Conservation (phyloP, 92 coral and sea anemone species). For the Phenganax subtilis region DNA sequence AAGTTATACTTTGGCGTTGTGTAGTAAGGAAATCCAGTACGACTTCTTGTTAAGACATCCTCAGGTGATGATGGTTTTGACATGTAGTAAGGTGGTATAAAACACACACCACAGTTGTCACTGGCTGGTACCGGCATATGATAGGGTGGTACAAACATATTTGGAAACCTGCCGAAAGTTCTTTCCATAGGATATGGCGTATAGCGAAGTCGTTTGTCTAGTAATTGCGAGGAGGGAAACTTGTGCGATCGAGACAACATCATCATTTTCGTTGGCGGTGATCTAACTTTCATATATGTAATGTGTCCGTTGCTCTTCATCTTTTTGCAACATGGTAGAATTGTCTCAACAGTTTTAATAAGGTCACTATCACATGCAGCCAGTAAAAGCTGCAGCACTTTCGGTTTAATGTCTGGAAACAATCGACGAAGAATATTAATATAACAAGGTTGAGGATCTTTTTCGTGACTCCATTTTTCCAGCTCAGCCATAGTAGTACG, state of each 20-base stretch:
- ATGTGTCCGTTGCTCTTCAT: slow-evolving; percentile 30
- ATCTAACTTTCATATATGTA: slow-evolving; percentile 25
- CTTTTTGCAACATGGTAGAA: slow-evolving; percentile 40
- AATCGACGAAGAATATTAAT: slow-evolving; percentile 37
- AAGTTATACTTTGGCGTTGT: slow-evolving; percentile 32
- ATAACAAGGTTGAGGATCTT: slow-evolving; percentile 37
- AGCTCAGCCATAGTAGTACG: slow-evolving; percentile 35
- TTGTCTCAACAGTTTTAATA: slow-evolving; percentile 35
- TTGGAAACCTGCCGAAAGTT: slow-evolving; percentile 14
- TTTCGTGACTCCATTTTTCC: slow-evolving; percentile 25
- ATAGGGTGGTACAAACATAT: slow-evolving; percentile 31
- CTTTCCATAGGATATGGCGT: slow-evolving; percentile 28
- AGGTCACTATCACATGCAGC: slow-evolving; percentile 38
- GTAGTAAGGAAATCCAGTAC: slow-evolving; percentile 8
- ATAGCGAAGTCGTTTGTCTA: slow-evolving; percentile 27
- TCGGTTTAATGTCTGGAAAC: slow-evolving; percentile 37
- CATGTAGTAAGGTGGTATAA: slow-evolving; percentile 15
- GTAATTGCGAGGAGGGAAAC: slow-evolving; percentile 1
- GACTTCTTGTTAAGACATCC: slow-evolving; percentile 3
- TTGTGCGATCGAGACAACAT: slow-evolving; percentile 18
- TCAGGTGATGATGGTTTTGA: slow-evolving; percentile 11
- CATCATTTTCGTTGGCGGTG: slow-evolving; percentile 32
- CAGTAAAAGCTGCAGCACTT: slow-evolving; percentile 27
- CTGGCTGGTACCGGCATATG: slow-evolving; percentile 3
- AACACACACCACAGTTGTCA: slow-evolving; percentile 32